Evolutionary conservation across 2,113 vertebrate genomes (phyloP), one percentile per base, ranked within the genome.

Genomic region (Tachysurus fulvidraco): DNA sequence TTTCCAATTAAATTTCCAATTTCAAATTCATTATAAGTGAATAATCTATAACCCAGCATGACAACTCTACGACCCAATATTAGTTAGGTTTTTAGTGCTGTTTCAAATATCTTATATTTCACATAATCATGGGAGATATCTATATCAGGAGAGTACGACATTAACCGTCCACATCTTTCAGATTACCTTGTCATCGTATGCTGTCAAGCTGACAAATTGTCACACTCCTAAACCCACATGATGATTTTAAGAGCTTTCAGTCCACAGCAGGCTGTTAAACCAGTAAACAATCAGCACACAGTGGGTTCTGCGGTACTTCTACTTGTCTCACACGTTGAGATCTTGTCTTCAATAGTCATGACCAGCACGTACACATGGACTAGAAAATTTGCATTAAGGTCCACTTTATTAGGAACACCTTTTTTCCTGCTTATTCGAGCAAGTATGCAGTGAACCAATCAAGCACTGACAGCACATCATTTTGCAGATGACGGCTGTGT

Each of bases 181-280:
- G 52, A 74, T n/a, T 55, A 10, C 28, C 76, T n/a, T 77, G 8
- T 57, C 50, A 55, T 4, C 55, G 50, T 17, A 36, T 36, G 77
- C 52, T 80, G 9, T 59, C 77, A 57, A 36, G 21, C 54, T 59
- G 54, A 28, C 25, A 80, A 57, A 59, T 50, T 36, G 14, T 78
- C 50, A 30, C 76, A 30, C 76, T 77, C 28, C 50, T 9, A 87
- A 88, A 88, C 77, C 87, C 67, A 14, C 87, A 85, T 80, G 64
- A 83, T 87, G n/a, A 85, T 54, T 57, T 81, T 80, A 87, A 62
- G 57, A 82, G 83, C 86, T 88, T 87, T 57, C 44, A 25, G 85
- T 83, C 83, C 50, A 84, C 30, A 57, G 81, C 79, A 86, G 89
- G 80, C 86, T 90, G 88, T 84, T 86, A 80, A 84, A 84, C 86